Percentiles rank a stretch among this genome's conserved stretches.
These are phyloP conservation scores for Mixornis gularis DNA, from an alignment of 2,113 vertebrate species.

Conservation along the genomic window DNA sequence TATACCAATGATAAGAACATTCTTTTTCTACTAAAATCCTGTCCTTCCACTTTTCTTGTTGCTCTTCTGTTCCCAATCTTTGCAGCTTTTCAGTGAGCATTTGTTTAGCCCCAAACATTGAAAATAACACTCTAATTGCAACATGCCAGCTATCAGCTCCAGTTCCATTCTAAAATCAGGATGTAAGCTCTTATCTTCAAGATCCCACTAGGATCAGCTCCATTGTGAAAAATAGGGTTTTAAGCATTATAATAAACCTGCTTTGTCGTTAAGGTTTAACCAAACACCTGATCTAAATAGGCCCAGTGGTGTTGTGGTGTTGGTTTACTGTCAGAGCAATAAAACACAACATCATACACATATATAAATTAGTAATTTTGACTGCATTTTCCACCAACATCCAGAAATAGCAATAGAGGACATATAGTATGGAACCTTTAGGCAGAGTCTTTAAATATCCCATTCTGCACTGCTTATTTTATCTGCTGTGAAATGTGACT, in stretches of 20 bases:
- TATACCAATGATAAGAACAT: not conserved
- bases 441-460: not conserved
- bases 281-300: not conserved
- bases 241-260: not conserved
- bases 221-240: not conserved
- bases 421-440: not conserved
- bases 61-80: not conserved
- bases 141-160: not conserved
- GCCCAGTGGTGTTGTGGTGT: rapidly evolving
- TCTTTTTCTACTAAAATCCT: not conserved
- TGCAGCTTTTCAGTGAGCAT: not conserved
- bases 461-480: not conserved
- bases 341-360: not conserved
- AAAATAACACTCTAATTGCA: not conserved
- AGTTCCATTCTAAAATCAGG: not conserved
- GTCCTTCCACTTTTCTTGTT: not conserved
- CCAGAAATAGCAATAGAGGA: not conserved
- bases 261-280: not conserved
- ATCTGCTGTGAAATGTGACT: not conserved
- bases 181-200: not conserved
- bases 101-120: rapidly evolving
- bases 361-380: not conserved
- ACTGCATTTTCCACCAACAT: not conserved
- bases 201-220: not conserved
- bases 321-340: not conserved